Percentiles rank a stretch among this genome's conserved stretches.
phyloP scores from a whole-genome alignment of 2,888 invertebrate species.

The Odontocerum albicorne region DNA sequence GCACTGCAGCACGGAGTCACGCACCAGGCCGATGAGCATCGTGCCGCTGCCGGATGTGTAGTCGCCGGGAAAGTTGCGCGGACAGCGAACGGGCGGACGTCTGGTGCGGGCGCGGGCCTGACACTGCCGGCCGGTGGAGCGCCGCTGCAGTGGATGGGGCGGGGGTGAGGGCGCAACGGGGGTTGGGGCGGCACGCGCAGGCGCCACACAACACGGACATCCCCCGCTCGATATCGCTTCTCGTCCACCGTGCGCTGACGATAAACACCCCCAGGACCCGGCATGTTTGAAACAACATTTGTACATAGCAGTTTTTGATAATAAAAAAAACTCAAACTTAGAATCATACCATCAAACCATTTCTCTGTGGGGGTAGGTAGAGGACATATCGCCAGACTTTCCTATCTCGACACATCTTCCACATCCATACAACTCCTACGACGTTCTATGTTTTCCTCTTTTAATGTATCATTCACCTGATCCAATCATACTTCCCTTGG shows the following conservation, averaged over 20 bases:
- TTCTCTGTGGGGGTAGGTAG: too few species aligned
- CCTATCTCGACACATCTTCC: too few species aligned
- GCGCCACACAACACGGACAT: conserved; percentile 6
- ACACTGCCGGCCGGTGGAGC: conserved; percentile 45
- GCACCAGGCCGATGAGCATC: conserved; percentile 89
- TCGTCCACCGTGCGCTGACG: conserved; percentile 3
- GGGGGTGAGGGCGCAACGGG: conserved; percentile 45
- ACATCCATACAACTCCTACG: too few species aligned
- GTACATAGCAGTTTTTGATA: too few species aligned
- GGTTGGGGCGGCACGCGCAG: conserved; percentile 37
- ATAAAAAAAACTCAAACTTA: too few species aligned
- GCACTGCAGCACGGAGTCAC: conserved; percentile 91
- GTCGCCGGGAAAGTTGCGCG: conserved; percentile 43
- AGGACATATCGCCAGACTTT: too few species aligned
- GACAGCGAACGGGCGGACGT: conserved; percentile 42
- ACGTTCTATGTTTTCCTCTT: too few species aligned
- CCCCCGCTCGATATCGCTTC: conserved; percentile 19
- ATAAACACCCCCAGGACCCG: too few species aligned
- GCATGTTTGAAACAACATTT: too few species aligned
- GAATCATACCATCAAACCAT: too few species aligned
- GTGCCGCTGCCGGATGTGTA: conserved; percentile 41
- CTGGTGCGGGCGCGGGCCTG: conserved; percentile 43
- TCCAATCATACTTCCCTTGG: too few species aligned
- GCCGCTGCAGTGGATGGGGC: conserved; percentile 45
- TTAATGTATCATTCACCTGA: too few species aligned